Percentiles rank a stretch among this genome's conserved stretches.
Conservation (phyloP, 2,888 invertebrate genomes). For the Drosophila seclusa region DNA sequence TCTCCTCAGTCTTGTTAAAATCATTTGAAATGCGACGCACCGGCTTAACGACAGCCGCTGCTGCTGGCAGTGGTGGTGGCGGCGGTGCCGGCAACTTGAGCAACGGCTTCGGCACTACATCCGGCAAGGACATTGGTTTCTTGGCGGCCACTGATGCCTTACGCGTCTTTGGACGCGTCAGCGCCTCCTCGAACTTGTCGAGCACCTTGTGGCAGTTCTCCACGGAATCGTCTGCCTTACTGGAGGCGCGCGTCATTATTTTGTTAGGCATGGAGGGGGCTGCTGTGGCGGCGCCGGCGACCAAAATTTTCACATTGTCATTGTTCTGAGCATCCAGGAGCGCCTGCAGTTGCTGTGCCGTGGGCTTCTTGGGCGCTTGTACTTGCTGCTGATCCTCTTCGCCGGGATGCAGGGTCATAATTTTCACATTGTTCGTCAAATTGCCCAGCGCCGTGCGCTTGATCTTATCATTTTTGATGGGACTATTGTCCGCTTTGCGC, state of each 20-base stretch:
- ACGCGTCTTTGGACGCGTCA: conserved; percentile 52
- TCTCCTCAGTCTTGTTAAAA: conserved; percentile 90
- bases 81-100: conserved; percentile 45
- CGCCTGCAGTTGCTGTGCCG: conserved; percentile 71
- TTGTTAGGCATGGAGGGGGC: conserved; percentile 50
- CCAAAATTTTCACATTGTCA: conserved; percentile 51
- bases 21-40: conserved; percentile 88
- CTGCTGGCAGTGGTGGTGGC: conserved; percentile 83
- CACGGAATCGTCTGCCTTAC: conserved; percentile 62
- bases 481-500: conserved; percentile 93
- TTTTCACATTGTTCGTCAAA: conserved; percentile 88
- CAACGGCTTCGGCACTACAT: conserved; percentile 1
- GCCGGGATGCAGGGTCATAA: conserved; percentile 70
- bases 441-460: conserved; percentile 95
- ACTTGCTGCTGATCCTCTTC: conserved; percentile 79
- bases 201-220: conserved; percentile 64
- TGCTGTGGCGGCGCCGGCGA: conserved; percentile 21
- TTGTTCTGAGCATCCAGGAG: conserved; percentile 71
- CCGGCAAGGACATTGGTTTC: conserved; percentile 15
- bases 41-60: conserved; percentile 84
- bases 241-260: conserved; percentile 76
- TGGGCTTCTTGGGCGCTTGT: conserved; percentile 57
- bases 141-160: conserved; percentile 33
- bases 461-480: conserved; percentile 89
- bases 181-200: conserved; percentile 55